These are phyloP conservation scores for Megamerina dolium DNA, from an alignment of 2,888 invertebrate species.

Conservation along the genomic window DNA sequence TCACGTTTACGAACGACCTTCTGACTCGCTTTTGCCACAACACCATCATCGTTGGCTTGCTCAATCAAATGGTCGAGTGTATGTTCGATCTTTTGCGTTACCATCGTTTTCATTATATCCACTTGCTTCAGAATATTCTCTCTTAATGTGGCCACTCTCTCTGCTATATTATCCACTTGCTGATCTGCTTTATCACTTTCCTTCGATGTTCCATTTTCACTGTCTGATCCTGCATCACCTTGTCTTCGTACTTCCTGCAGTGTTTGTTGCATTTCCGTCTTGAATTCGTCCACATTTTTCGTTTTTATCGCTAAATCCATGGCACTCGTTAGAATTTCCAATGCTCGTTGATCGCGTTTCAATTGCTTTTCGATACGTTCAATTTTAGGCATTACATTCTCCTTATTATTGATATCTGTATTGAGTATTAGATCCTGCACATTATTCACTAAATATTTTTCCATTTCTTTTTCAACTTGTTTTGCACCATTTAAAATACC, in stretches of 20 bases:
- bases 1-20: conserved; percentile 22
- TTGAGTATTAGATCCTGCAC: conserved; percentile 37
- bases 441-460: conserved; percentile 33
- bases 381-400: conserved; percentile 30
- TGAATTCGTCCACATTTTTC: conserved; percentile 31
- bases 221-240: not conserved
- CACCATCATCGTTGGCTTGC: conserved; percentile 26
- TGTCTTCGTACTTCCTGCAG: conserved; percentile 3
- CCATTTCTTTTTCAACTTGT: conserved; percentile 40
- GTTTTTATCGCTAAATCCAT: conserved; percentile 37
- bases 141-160: conserved; percentile 29
- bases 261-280: conserved; percentile 24
- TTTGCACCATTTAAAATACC: conserved; percentile 44
- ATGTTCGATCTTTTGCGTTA: conserved; percentile 35
- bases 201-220: not conserved
- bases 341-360: conserved; percentile 35
- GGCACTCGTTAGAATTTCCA: conserved; percentile 38
- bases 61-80: conserved; percentile 35
- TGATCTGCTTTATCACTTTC: not conserved
- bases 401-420: conserved; percentile 26
- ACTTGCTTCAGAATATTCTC: conserved; percentile 32
- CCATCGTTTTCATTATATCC: conserved; percentile 30
- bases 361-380: conserved; percentile 39
- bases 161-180: not conserved
- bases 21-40: conserved; percentile 31